These are phyloP conservation scores for Chromoteleia sp. DNA, from an alignment of 2,888 invertebrate species.

Conservation along the genomic window DNA sequence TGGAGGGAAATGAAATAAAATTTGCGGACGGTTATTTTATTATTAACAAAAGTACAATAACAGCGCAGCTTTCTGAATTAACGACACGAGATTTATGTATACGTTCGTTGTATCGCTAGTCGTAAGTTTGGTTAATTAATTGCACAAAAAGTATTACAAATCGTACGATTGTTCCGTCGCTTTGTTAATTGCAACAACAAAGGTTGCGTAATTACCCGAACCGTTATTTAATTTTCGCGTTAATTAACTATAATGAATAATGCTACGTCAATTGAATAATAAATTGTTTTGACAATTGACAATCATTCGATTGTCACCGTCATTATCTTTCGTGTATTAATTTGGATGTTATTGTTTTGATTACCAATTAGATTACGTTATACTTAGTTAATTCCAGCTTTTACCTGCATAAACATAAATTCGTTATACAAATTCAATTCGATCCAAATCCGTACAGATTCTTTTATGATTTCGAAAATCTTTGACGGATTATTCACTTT, in stretches of 20 bases:
- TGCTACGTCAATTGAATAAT: conserved; percentile 9
- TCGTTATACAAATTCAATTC: no score
- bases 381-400: not conserved
- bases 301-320: not conserved
- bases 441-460: no score
- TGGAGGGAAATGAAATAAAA: no score
- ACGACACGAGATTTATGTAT: no score
- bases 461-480: no score
- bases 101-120: not conserved
- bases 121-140: not conserved
- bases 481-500: no score
- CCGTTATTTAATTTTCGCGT: conserved; percentile 6
- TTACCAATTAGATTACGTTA: not conserved
- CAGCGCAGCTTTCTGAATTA: no score
- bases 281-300: no score
- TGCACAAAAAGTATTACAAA: not conserved
- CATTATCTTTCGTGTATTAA: not conserved
- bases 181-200: conserved; percentile 25
- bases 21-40: no score
- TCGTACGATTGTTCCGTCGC: not conserved
- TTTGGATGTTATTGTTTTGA: not conserved
- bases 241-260: conserved; percentile 8
- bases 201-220: conserved; percentile 5
- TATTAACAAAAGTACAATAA: no score
- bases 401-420: not conserved